Evolutionary conservation across 2,113 vertebrate genomes (phyloP).

Genomic region (Corythoichthys intestinalis): DNA sequence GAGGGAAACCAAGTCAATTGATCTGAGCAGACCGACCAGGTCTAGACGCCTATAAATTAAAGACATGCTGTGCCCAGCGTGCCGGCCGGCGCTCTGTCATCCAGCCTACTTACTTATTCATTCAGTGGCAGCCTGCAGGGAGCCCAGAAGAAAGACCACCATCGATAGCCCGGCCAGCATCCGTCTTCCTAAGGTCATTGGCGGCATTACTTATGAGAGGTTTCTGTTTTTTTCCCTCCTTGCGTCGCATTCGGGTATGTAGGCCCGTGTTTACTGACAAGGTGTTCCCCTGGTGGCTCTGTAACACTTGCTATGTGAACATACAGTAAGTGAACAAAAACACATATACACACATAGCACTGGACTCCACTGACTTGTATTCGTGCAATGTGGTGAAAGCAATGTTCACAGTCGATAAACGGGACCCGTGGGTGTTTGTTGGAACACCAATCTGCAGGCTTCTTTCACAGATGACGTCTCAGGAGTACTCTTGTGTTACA

Average conservation of each 20-base stretch:
- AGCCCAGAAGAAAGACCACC: constrained; percentile 55
- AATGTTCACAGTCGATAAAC: constrained; percentile 64
- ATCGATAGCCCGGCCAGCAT: constrained; percentile 61
- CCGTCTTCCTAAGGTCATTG: constrained; percentile 64
- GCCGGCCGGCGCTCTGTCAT: constrained; percentile 31
- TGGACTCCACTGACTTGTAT: constrained; percentile 55
- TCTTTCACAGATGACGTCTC: constrained; percentile 48
- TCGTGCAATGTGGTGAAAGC: constrained; percentile 49
- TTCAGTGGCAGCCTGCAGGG: constrained; percentile 45
- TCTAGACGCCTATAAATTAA: constrained; percentile 40
- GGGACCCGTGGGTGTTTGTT: constrained; percentile 55
- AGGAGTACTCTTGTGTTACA: constrained; percentile 32
- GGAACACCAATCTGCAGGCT: constrained; percentile 60
- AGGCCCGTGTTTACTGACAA: constrained; percentile 56
- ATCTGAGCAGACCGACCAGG: constrained; percentile 32
- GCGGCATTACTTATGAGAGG: constrained; percentile 54
- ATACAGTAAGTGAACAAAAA: not conserved
- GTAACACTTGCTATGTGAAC: constrained; percentile 47
- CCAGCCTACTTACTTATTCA: constrained; percentile 59
- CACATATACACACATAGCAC: constrained; percentile 18
- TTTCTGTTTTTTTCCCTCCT: constrained; percentile 16
- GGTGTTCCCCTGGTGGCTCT: constrained; percentile 35
- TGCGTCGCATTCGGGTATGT: constrained; percentile 45
- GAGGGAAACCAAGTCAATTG: constrained; percentile 49
- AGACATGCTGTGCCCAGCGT: constrained; percentile 16